Base-by-base conservation (phyloP, 2,888 invertebrate species). In the Melanchra persicariae region DNA sequence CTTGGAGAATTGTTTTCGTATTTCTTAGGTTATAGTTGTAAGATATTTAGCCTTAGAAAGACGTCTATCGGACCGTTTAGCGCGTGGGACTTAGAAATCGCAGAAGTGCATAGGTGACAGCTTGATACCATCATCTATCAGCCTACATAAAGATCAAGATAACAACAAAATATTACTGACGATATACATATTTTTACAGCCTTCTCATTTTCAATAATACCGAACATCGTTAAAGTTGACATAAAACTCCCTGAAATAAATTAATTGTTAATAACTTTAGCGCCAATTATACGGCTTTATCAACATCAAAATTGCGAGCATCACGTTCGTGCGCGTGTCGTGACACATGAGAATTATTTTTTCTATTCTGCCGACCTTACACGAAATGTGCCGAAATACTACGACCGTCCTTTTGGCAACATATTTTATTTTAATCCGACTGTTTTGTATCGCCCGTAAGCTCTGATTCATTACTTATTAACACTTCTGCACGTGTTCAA, bases 391-490 rank as follows among this genome's bases (percentile, higher is more conserved):
- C 71, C 76, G 70, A 81, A 82, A 75, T 79, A 83, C 80, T 74
- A 80, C 75, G 73, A 73, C 71, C 72, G 73, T 87, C 87, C 87
- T 89, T 87, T 81, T 82, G 79, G 85, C 74, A 87, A 87, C 87
- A 88, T 89, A 89, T 91, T 91, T 90, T 87, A 88, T 91, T 91
- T 91, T 87, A 88, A 90, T 89, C 88, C 86, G 84, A 77, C 82
- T 87, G 77, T 87, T 87, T 83, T 77, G 81, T 85, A 74, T 77
- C 74, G 79, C 85, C 84, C 81, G 60, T 87, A 85, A 87, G 84
- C 87, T 82, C 76, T 77, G 72, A 81, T 85, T 86, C 88, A 87
- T 90, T 88, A 84, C 82, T 88, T 89, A 91, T 91, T 90, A 88
- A 90, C 73, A 74, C 76, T 68, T 81, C 81, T 83, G 84, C 88